Conservation (phyloP, 2,888 invertebrate genomes). For the Tanypteryx hageni region DNA sequence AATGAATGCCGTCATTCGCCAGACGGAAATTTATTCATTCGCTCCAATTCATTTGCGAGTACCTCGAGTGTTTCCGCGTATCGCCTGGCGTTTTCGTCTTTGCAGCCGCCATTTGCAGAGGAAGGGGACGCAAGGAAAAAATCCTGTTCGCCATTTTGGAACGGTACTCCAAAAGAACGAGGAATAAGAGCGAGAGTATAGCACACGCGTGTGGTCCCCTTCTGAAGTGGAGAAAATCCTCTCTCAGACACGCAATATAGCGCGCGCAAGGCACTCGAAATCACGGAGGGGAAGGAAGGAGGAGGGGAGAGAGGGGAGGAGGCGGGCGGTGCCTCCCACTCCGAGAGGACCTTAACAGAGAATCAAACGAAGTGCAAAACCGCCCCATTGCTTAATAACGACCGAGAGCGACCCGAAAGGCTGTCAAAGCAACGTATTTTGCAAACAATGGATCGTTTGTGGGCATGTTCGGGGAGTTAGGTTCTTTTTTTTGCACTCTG, state of each 20-base stretch:
- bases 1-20: too few species aligned
- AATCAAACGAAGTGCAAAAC: constrained; percentile 3
- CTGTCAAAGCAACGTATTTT: constrained; percentile 37
- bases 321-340: not conserved
- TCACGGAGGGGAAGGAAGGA: not conserved
- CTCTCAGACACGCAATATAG: not conserved
- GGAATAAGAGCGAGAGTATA: not conserved
- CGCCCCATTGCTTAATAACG: constrained; percentile 10
- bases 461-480: not conserved
- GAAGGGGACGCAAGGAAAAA: too few species aligned
- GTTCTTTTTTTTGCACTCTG: not conserved
- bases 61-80: too few species aligned
- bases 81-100: too few species aligned
- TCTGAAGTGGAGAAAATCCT: not conserved
- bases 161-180: too few species aligned
- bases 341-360: not conserved
- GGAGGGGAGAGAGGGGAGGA: too few species aligned
- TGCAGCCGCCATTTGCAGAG: too few species aligned
- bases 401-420: not conserved
- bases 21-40: too few species aligned
- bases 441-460: constrained; percentile 46
- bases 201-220: constrained; percentile 18
- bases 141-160: too few species aligned
- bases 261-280: not conserved
- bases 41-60: too few species aligned